Base-by-base conservation (phyloP, 2,113 vertebrate genomes). In the Azemiops feae region DNA sequence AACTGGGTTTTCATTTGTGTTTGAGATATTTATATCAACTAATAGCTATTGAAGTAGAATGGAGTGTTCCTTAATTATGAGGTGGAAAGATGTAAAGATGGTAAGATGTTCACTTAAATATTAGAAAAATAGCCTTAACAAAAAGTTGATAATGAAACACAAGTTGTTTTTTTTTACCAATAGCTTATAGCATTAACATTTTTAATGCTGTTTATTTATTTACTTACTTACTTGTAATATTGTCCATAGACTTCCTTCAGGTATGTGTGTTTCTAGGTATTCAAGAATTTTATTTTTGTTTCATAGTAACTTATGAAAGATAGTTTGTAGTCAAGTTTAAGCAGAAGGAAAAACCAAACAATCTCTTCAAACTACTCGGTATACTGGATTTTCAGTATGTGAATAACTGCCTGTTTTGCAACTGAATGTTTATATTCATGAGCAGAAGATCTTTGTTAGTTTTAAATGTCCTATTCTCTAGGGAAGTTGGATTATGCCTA, bases 361-460 rank as follows among this genome's bases (percentile, higher is more conserved):
- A 89, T 85, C 3, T 85, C n/a, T 86, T 69, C 34, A 86, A 90
- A 90, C 43, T 60, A 58, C 30, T 85, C 52, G 74, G 69, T 90
- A 30, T 85, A 10, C 60, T 93, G 45, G 34, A 50, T 87, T 90
- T 90, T 34, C 57, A 47, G 52, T 81, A n/a, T 57, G 87, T 47
- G 27, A 50, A 1, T 47, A 30, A 39, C n/a, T 53, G 23, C 88
- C 88, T 57, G 25, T 60, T 64, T 53, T 90, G 89, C 22, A 89
- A 4, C 74, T 54, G 39, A n/a, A 86, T 86, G 88, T 93, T 93
- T 93, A 93, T 90, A 93, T 93, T 93, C 89, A 90, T 93, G 54
- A 93, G 74, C 2, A 39, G n/a, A 22, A 34, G 22, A 85, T 86
- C 74, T 89, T 3, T 39, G 43, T 85, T 93, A 45, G 6, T 39